Percentiles rank a stretch among this genome's conserved stretches.
phyloP scores from a whole-genome alignment of 2,797 vertebrate species.

The Thamnophis elegans region DNA sequence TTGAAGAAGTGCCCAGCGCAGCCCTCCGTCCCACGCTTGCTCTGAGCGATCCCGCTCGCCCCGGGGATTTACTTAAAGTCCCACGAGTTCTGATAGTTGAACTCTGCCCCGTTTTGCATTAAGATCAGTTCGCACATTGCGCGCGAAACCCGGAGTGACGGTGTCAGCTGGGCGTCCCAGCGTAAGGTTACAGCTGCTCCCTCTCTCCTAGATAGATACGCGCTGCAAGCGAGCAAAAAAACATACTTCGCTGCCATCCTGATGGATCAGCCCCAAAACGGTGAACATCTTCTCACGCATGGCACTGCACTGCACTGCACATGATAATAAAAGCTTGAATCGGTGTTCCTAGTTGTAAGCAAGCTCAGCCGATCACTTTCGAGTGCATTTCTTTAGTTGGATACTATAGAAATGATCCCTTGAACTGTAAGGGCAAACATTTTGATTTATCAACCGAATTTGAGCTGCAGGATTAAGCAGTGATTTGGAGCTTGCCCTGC shows the following conservation, averaged over 20 bases:
- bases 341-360: neutral
- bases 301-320: neutral
- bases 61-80: neutral
- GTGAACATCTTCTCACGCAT: no score
- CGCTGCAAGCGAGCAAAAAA: neutral
- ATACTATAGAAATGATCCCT: no score
- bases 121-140: neutral
- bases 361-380: neutral
- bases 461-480: neutral
- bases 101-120: neutral
- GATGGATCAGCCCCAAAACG: neutral
- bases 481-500: neutral
- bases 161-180: no score
- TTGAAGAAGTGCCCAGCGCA: neutral
- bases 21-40: neutral
- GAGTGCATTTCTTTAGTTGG: no score
- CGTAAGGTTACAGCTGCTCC: neutral
- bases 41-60: neutral
- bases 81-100: neutral
- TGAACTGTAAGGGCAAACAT: no score
- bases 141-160: no score
- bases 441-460: neutral
- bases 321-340: neutral
- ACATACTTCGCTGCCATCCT: neutral
- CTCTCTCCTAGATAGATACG: no score